phyloP scores from a whole-genome alignment of 1,140 invertebrate genomes.

The Magallana gigas region DNA sequence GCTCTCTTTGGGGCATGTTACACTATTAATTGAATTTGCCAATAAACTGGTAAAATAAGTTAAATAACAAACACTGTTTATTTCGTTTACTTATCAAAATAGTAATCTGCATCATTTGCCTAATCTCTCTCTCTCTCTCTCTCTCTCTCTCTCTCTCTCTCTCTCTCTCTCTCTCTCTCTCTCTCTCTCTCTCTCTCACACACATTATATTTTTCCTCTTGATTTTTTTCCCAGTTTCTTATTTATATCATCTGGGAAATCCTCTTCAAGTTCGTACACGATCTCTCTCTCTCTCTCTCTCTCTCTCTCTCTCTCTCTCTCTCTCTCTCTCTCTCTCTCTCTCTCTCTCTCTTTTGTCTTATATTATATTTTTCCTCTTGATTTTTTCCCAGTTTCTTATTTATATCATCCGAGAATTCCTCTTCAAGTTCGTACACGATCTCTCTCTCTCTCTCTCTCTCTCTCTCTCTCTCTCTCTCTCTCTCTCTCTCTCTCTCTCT shows the following conservation, averaged over 20 bases:
- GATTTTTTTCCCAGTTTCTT: background rate
- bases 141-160: too few species aligned
- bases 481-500: conserved; percentile 15
- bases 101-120: too few species aligned
- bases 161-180: background rate
- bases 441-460: too few species aligned
- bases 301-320: background rate
- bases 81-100: too few species aligned
- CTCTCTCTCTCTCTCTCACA: background rate
- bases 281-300: too few species aligned
- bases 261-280: conserved; percentile 3
- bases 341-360: background rate
- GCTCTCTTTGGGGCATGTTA: too few species aligned
- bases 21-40: too few species aligned
- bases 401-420: background rate
- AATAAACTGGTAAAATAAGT: too few species aligned
- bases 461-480: background rate
- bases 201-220: background rate
- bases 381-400: background rate
- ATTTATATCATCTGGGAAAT: background rate
- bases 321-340: conserved; percentile 5
- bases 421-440: conserved; percentile 15
- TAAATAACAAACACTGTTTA: too few species aligned
- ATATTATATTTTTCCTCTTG: background rate
- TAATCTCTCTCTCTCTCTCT: too few species aligned